These are phyloP conservation scores for Globodera rostochiensis DNA, from an alignment of 1,140 invertebrate genomes.

Conservation along the genomic window DNA sequence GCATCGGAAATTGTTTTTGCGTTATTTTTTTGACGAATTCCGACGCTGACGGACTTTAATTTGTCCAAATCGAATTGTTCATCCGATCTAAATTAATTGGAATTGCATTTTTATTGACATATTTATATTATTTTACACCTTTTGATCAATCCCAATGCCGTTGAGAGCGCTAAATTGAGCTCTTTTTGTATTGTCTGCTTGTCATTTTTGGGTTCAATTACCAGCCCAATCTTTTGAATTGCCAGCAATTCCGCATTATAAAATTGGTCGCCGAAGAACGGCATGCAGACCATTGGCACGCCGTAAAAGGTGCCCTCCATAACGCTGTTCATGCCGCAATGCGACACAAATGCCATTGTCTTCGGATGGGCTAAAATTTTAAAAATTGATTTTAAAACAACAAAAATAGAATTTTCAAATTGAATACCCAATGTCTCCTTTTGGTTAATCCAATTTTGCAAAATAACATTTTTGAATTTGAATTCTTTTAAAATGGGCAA, in stretches of 20 bases:
- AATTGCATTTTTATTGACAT: too few relatives aligned
- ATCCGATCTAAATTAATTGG: too few relatives aligned
- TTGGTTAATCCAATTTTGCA: conserved; percentile 22
- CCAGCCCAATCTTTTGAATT: conserved; percentile 19
- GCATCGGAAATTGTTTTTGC: too few relatives aligned
- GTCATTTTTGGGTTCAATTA: not conserved
- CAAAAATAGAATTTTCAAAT: too few relatives aligned
- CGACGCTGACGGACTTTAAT: too few relatives aligned
- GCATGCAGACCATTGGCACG: conserved; percentile 78
- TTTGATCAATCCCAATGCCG: too few relatives aligned
- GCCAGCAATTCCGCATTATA: conserved; percentile 33
- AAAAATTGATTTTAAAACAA: conserved; percentile 24
- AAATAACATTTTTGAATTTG: not conserved
- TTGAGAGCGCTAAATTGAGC: too few relatives aligned
- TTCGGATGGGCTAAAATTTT: conserved; percentile 10
- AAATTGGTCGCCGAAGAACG: conserved; percentile 45
- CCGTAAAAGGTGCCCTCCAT: conserved; percentile 79
- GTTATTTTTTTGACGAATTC: not conserved
- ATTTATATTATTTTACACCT: too few relatives aligned
- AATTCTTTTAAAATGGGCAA: not conserved
- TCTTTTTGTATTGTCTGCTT: too few relatives aligned
- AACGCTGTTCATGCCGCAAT: too few relatives aligned
- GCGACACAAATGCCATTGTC: too few relatives aligned
- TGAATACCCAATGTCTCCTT: not conserved
- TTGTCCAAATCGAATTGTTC: too few relatives aligned